Conservation (phyloP, 2,888 invertebrate genomes). For the Drosophila lutescens region DNA sequence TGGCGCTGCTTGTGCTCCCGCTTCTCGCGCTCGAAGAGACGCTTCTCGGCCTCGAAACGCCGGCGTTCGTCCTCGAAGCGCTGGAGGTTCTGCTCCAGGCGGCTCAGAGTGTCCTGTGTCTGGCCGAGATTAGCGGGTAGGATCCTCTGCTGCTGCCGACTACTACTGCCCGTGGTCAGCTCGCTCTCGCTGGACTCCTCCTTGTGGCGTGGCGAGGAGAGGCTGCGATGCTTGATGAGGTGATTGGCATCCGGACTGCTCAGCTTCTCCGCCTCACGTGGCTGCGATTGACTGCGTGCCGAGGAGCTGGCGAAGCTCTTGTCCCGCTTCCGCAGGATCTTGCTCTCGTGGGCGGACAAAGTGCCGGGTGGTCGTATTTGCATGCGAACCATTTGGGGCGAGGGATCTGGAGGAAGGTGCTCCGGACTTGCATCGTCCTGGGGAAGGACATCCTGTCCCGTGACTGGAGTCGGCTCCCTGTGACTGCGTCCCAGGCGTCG, state of each 20-base stretch:
- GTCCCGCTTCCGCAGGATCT: slow-evolving; percentile 82
- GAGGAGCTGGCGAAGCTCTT: slow-evolving; percentile 81
- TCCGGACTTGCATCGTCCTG: slow-evolving; percentile 60
- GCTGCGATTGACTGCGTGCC: slow-evolving; percentile 84
- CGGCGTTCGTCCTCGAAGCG: slow-evolving; percentile 83
- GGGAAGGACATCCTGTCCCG: slow-evolving; percentile 52
- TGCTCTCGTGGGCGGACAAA: slow-evolving; percentile 83
- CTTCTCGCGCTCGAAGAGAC: slow-evolving; percentile 85
- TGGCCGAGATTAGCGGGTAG: slow-evolving; percentile 5
- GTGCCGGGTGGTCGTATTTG: slow-evolving; percentile 79
- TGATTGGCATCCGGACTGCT: slow-evolving; percentile 81
- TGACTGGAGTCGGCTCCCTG: slow-evolving; percentile 87
- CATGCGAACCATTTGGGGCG: slow-evolving; percentile 76
- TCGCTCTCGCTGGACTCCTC: slow-evolving; percentile 83
- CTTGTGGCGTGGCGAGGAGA: slow-evolving; percentile 83
- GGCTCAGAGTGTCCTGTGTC: slow-evolving; percentile 69
- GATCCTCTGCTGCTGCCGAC: slow-evolving; percentile 28
- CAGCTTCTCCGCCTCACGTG: slow-evolving; percentile 79
- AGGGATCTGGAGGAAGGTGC: slow-evolving; percentile 38
- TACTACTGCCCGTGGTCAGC: slow-evolving; percentile 63
- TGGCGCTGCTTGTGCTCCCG: slow-evolving; percentile 85
- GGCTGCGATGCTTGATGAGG: slow-evolving; percentile 81
- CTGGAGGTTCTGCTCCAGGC: slow-evolving; percentile 82
- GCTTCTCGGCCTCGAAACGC: slow-evolving; percentile 84
- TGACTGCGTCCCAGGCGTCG: slow-evolving; percentile 86